Evolutionary conservation across 2,113 vertebrate genomes (phyloP), one percentile per base, ranked within the genome.

Genomic region (Todiramphus chloris): DNA sequence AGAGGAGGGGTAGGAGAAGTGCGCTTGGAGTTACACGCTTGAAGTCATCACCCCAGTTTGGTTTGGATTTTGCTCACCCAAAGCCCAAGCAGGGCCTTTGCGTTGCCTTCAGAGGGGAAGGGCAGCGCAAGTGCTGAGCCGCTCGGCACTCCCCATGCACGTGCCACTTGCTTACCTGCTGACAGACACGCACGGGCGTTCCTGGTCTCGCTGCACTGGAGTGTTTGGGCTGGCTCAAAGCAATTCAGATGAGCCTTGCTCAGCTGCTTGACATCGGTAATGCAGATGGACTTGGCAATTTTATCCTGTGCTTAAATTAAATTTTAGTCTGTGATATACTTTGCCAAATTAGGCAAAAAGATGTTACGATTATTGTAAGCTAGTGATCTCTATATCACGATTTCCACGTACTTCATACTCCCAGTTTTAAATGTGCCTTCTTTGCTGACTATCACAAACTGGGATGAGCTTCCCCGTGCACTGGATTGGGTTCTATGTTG

Each of bases 381-480:
- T 76, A 62, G 28, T 46, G 21, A 12, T 72, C 2, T 33, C 72
- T 5, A 1, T 43, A 21, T n/a, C 6, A 16, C 30, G 6, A 86
- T 67, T 90, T 50, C 50, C 2, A 44, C 24, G 28, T 60, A 4
- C 35, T 51, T 78, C 31, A 43, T 33, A 63, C 15, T 7, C 58
- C 44, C 20, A 13, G 9, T 28, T 78, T 82, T 67, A 82, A 85
- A 63, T 24, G n/a, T 41, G 16, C 35, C 15, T 28, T 27, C 44
- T 78, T 82, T 78, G 33, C 30, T 85, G 0, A 13, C 53, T 67
- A 5, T 70, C 0, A 0, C 41, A 39, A 13, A 12, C 19, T 44
- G 25, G 28, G 12, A 39, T 56, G 46, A 88, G 33, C 25, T 94
- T 91, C 77, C 73, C 41, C n/a, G 44, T 31, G 48, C 63, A n/a